phyloP scores from a whole-genome alignment of 2,888 invertebrate species.

The Ellobium chinense region DNA sequence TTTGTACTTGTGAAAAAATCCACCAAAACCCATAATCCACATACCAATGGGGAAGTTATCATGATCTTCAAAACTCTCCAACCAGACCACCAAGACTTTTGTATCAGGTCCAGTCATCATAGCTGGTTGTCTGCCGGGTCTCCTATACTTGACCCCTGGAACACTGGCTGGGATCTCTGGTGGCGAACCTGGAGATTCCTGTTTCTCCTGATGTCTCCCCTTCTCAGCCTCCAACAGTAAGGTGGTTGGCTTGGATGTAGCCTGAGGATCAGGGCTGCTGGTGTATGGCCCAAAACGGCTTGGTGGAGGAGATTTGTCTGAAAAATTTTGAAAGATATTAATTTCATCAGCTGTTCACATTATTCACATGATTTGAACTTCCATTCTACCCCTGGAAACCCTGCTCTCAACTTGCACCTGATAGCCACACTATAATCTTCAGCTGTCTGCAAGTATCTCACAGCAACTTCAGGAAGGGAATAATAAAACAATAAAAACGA shows the following conservation, averaged over 20 bases:
- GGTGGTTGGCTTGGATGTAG: slow-evolving; percentile 66
- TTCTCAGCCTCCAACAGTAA: slow-evolving; percentile 74
- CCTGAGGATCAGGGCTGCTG: slow-evolving; percentile 12
- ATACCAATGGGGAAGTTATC: slow-evolving; percentile 91
- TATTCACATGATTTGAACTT: too few species aligned
- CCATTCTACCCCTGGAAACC: too few species aligned
- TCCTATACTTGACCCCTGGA: slow-evolving; percentile 52
- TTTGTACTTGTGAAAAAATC: too few species aligned
- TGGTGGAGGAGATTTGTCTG: slow-evolving; percentile 61
- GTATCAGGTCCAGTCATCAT: slow-evolving; percentile 75
- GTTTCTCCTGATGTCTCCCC: slow-evolving; percentile 49
- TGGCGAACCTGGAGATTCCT: slow-evolving; percentile 66
- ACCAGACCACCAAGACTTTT: slow-evolving; percentile 89
- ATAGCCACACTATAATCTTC: too few species aligned
- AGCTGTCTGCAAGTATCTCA: too few species aligned
- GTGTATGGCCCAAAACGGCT: slow-evolving; percentile 5
- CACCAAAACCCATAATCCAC: too few species aligned
- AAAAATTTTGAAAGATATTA: too few species aligned
- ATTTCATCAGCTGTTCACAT: too few species aligned
- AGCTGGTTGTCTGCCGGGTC: slow-evolving; percentile 63
- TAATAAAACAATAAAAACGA: too few species aligned
- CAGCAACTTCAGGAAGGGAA: too few species aligned
- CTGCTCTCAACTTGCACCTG: too few species aligned
- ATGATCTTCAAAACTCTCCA: slow-evolving; percentile 97
- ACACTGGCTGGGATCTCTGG: slow-evolving; percentile 54